Evolutionary conservation across 30 jellyfish, hydroid and myxozoan species (phyloP).

Genomic region (Aurelia aurita complex sp. Pacific): DNA sequence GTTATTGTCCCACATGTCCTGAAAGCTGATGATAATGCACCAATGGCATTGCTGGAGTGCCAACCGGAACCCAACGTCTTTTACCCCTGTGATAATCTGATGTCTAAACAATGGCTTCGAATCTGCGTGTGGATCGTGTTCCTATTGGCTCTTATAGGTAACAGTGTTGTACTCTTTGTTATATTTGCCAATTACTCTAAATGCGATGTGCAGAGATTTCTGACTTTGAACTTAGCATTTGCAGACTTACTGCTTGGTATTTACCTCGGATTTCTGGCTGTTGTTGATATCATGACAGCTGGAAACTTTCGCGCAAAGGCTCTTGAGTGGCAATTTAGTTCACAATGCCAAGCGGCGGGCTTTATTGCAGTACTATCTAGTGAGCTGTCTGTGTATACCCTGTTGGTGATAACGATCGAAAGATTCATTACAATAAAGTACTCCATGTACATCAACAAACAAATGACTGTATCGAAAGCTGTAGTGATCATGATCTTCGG

Average conservation of each 20-base stretch:
- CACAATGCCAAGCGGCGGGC: conserved; percentile 92
- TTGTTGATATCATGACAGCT: conserved; percentile 76
- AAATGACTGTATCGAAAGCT: conserved; percentile 72
- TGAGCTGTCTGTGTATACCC: conserved; percentile 88
- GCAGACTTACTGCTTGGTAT: conserved; percentile 91
- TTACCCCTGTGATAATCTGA: conserved; percentile 96
- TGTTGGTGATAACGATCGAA: conserved; percentile 86
- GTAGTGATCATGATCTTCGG: conserved; percentile 72
- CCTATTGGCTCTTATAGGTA: conserved; percentile 88
- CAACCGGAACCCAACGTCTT: conserved; percentile 91
- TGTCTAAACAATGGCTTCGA: conserved; percentile 95
- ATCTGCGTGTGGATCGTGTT: conserved; percentile 96
- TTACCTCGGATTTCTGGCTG: conserved; percentile 87
- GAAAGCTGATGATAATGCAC: background rate
- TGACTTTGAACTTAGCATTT: conserved; percentile 83
- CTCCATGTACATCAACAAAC: conserved; percentile 82
- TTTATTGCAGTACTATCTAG: conserved; percentile 92
- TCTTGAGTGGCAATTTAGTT: conserved; percentile 93
- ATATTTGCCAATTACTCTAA: conserved; percentile 70
- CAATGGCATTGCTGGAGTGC: conserved; percentile 36
- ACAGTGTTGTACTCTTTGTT: conserved; percentile 78
- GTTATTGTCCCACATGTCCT: conserved; percentile 10
- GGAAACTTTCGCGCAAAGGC: conserved; percentile 98
- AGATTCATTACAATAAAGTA: conserved; percentile 84
- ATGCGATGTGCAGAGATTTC: conserved; percentile 90